Evolutionary conservation across 2,888 invertebrate genomes (phyloP), one percentile per base, ranked within the genome.

Genomic region (Tipula unca): DNA sequence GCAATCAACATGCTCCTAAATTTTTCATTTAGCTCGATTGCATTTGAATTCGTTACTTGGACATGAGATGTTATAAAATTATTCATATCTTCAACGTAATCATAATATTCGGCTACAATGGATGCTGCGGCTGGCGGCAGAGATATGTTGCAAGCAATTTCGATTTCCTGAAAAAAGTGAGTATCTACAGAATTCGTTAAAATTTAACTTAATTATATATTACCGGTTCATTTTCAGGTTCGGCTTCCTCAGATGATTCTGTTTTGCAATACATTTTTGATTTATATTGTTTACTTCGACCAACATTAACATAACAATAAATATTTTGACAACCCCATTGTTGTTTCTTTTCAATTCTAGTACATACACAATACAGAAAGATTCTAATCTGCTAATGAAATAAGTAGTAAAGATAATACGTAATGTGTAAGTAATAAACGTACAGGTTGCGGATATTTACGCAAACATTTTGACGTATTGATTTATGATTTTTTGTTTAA

Each of bases 1-100:
- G 87, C 85, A 1, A 88, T 85, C n/a, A 90, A 86, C n/a, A 88
- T 87, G 0, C 86, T 86, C 69, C 89, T 89, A 86, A 90, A 86
- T 69, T 88, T 87, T 85, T 87, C 88, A 86, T 90, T 90, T 0
- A 89, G 82, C 32, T 29, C 8, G 20, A 90, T 86, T 0, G 89
- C 89, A 86, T 88, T 89, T 35, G 82, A 25, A 25, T 82, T 39
- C 4, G 86, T 42, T 13, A 86, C 85, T 36, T 85, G 35, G 85
- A 87, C 86, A 87, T 86, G 85, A 86, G 85, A 86, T 86, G 29
- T 87, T 87, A 86, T 84, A 29, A 54, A 36, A 29, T 32, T 29
- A 1, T 54, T 85, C 29, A 48, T 54, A 54, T 85, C 85, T n/a
- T 29, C 29, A 17, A 85, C 54, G 13, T 85, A 85, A 17, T 85